These are phyloP conservation scores for Fundulus diaphanus DNA, from an alignment of 2,797 vertebrate species.

Conservation along the genomic window DNA sequence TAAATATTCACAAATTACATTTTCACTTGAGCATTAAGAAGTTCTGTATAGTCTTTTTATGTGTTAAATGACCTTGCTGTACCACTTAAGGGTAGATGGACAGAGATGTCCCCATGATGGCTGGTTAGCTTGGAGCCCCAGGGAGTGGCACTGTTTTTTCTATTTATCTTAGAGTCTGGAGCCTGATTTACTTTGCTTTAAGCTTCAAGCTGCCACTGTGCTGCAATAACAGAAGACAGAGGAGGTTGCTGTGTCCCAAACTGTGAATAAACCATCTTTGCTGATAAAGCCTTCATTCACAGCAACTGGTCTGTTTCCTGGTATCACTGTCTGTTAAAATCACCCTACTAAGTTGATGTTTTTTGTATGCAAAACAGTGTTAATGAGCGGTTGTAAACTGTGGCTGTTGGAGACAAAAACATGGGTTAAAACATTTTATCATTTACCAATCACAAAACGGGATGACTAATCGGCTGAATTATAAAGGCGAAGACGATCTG, in stretches of 20 bases:
- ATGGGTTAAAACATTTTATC: background rate
- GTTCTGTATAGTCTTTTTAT: background rate
- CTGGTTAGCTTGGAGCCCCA: constrained; percentile 52
- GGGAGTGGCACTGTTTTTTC: constrained; percentile 53
- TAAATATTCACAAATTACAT: background rate
- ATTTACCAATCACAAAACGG: background rate
- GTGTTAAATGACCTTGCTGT: constrained; percentile 28
- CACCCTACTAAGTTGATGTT: background rate
- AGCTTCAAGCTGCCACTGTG: constrained; percentile 44
- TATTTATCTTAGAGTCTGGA: constrained; percentile 59
- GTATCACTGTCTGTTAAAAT: background rate
- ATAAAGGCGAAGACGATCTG: background rate
- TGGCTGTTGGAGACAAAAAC: background rate
- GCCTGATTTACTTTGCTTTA: constrained; percentile 27
- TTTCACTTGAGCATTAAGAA: background rate
- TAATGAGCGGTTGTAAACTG: background rate
- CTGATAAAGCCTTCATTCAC: constrained; percentile 35
- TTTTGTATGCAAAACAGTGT: background rate
- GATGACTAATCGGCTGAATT: background rate
- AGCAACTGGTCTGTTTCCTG: constrained; percentile 18
- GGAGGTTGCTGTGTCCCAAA: constrained; percentile 27
- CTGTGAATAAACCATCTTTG: constrained; percentile 16
- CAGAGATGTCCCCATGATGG: constrained; percentile 46
- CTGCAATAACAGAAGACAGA: constrained; percentile 48
- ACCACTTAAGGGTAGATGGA: constrained; percentile 39